Percentiles rank a stretch among this genome's conserved stretches.
phyloP scores from a whole-genome alignment of 2,888 invertebrate genomes.

The Thera obeliscata region DNA sequence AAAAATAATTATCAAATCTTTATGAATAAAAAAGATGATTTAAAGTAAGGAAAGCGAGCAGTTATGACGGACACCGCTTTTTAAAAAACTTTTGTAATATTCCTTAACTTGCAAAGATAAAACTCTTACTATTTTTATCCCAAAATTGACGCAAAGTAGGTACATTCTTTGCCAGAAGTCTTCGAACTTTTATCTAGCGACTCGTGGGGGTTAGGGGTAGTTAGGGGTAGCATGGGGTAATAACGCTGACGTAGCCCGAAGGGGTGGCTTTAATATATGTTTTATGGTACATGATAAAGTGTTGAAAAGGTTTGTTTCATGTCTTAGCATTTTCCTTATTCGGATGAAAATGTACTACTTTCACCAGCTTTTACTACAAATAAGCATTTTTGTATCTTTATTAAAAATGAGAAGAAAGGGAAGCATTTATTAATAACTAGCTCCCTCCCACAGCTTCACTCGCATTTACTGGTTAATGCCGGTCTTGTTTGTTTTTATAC shows the following conservation, averaged over 20 bases:
- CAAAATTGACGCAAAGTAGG: conserved; percentile 23
- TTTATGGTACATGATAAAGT: conserved; percentile 40
- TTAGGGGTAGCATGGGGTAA: conserved; percentile 25
- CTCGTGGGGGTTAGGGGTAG: conserved; percentile 20
- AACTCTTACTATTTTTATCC: conserved; percentile 22
- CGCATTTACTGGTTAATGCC: no score
- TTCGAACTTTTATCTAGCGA: conserved; percentile 39
- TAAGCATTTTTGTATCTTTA: not conserved
- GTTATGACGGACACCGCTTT: not conserved
- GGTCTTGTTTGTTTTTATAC: no score
- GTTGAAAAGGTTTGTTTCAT: conserved; percentile 38
- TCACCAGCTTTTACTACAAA: not conserved
- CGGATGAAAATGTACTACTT: conserved; percentile 27
- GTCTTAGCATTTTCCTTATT: conserved; percentile 34
- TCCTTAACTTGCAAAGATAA: conserved; percentile 5
- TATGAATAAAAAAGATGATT: no score
- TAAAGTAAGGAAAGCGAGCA: not conserved
- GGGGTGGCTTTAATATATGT: conserved; percentile 27
- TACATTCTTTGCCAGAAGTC: conserved; percentile 27
- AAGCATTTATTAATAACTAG: no score
- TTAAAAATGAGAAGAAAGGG: no score
- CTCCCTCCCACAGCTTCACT: no score
- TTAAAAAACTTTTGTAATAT: not conserved
- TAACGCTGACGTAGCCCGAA: conserved; percentile 4
- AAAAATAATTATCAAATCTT: no score